A percentile compares a stretch with the other conserved stretches of the same genome.
Conservation (phyloP, 1,140 invertebrate species). For the Drosophila equinoxialis region DNA sequence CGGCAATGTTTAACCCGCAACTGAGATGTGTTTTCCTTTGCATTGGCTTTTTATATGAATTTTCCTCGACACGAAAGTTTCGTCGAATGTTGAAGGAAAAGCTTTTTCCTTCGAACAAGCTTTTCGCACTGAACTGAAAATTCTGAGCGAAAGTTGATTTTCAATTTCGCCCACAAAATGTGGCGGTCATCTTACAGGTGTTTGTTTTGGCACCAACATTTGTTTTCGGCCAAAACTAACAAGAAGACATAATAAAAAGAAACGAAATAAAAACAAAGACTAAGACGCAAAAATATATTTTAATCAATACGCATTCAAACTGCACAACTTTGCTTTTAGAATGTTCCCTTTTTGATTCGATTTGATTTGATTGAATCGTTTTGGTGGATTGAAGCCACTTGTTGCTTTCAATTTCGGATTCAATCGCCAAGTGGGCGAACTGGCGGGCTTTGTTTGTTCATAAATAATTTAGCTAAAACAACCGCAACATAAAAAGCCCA, state of each 20-base stretch:
- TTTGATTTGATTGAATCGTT: not conserved
- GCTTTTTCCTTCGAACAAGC: constrained; percentile 53
- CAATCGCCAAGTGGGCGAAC: not conserved
- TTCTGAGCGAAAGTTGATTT: constrained; percentile 48
- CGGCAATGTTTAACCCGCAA: constrained; percentile 69
- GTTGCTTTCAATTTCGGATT: constrained; percentile 35
- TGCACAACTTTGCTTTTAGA: not conserved
- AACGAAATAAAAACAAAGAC: not conserved
- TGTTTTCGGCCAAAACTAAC: constrained; percentile 22
- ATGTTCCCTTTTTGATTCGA: constrained; percentile 13
- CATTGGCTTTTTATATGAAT: constrained; percentile 66
- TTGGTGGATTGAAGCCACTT: constrained; percentile 34
- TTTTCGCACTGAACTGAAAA: constrained; percentile 41
- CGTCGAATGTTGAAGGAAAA: constrained; percentile 63
- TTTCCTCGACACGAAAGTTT: constrained; percentile 45
- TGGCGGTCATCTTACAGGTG: constrained; percentile 64
- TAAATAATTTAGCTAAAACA: constrained; percentile 30
- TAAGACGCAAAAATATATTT: not conserved
- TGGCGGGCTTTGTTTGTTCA: constrained; percentile 42
- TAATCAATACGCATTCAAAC: not conserved
- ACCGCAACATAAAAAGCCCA: constrained; percentile 55
- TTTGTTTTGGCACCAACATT: constrained; percentile 67
- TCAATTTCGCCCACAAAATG: constrained; percentile 44
- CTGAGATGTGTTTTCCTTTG: constrained; percentile 63
- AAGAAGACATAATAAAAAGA: not conserved